Conservation (phyloP, 2,113 vertebrate species). For the Tiliqua scincoides region DNA sequence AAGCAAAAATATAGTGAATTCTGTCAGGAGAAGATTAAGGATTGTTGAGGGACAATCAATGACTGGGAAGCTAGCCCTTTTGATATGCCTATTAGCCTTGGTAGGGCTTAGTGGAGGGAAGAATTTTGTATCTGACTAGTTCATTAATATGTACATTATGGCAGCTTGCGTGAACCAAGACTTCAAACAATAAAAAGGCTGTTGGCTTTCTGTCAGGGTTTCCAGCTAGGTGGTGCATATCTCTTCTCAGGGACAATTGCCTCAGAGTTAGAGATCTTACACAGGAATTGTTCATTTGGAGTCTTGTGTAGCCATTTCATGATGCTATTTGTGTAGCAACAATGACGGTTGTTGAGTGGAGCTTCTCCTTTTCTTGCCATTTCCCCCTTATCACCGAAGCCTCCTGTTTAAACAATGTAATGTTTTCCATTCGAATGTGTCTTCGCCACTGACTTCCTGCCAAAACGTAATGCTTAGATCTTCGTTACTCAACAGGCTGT, state of each 20-base stretch:
- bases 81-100: conserved; percentile 35
- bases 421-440: conserved; percentile 60
- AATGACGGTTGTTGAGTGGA: neutral
- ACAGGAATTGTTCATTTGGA: conserved; percentile 44
- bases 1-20: conserved; percentile 58
- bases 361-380: fast-evolving
- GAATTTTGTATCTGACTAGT: conserved; percentile 48
- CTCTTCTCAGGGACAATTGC: conserved; percentile 13
- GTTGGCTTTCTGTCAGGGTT: conserved; percentile 25
- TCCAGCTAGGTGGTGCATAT: conserved; percentile 34
- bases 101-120: conserved; percentile 43
- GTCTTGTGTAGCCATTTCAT: neutral
- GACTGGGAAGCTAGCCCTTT: conserved; percentile 40
- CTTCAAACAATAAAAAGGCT: conserved; percentile 4
- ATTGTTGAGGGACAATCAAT: conserved; percentile 58
- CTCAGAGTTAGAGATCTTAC: conserved; percentile 39
- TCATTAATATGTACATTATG: conserved; percentile 60
- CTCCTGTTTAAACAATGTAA: conserved; percentile 46
- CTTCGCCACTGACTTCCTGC: conserved; percentile 63
- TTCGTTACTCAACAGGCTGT: conserved; percentile 34
- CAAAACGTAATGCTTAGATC: conserved; percentile 51
- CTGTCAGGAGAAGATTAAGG: conserved; percentile 61
- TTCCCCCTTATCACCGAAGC: conserved; percentile 45
- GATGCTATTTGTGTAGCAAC: neutral
- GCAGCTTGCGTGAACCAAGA: conserved; percentile 22